These are phyloP conservation scores for Noctua janthe DNA, from an alignment of 2,888 invertebrate species.

Conservation along the genomic window DNA sequence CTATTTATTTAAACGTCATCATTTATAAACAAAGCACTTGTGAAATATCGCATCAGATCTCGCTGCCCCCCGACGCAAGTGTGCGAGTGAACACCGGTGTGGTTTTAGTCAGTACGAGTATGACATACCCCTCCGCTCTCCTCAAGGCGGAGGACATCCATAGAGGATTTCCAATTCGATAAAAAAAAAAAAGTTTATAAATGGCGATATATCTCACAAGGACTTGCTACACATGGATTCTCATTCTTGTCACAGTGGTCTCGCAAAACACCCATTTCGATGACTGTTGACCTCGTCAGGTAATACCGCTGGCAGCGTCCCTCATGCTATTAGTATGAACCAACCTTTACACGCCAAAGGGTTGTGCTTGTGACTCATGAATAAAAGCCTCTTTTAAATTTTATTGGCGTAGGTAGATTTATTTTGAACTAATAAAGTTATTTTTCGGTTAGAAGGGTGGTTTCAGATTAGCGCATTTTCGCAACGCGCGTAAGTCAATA, in stretches of 20 bases:
- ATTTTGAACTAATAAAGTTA: neutral
- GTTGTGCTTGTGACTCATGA: neutral
- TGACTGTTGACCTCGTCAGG: neutral
- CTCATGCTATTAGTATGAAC: neutral
- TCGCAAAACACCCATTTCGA: neutral
- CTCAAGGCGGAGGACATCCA: too few relatives aligned
- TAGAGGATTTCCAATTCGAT: too few relatives aligned
- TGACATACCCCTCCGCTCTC: too few relatives aligned
- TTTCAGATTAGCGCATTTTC: neutral
- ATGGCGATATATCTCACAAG: neutral
- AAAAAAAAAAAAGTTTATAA: too few relatives aligned
- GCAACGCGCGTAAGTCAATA: too few relatives aligned
- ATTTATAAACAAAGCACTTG: neutral
- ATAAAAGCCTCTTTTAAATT: neutral
- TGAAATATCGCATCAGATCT: neutral
- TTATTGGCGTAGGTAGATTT: neutral
- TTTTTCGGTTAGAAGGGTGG: neutral
- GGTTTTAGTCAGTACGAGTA: too few relatives aligned
- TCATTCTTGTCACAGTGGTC: neutral
- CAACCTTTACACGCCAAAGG: neutral
- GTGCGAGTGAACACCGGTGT: too few relatives aligned
- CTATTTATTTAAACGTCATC: neutral
- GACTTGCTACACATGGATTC: neutral
- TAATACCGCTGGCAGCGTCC: neutral
- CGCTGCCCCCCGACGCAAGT: too few relatives aligned